Evolutionary conservation across 92 coral and sea anemone genomes (phyloP).

Genomic region (Epizoanthus stellaris): DNA sequence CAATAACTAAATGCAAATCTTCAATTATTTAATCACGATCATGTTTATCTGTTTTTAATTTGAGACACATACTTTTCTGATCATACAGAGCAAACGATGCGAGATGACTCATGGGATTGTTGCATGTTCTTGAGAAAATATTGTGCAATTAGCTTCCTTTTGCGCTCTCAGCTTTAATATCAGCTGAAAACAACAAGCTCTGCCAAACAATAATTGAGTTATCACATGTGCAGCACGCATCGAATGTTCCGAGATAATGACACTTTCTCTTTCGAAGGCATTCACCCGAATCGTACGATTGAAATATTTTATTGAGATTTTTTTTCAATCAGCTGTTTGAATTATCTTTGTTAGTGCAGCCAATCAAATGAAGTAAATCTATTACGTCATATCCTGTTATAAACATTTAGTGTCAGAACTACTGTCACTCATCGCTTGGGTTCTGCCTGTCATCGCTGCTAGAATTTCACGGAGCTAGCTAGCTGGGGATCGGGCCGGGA

Average conservation of each 20-base stretch:
- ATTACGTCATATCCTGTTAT: conserved; percentile 31
- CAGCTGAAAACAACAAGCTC: background rate
- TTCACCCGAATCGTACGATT: conserved; percentile 10
- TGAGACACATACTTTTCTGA: conserved; percentile 5
- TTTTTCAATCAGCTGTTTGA: conserved; percentile 29
- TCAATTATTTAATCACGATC: conserved; percentile 4
- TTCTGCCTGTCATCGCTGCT: background rate
- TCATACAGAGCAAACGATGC: background rate
- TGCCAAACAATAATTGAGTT: conserved; percentile 7
- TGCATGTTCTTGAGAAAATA: background rate
- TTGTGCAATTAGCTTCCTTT: conserved; percentile 26
- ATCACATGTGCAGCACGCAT: conserved; percentile 25
- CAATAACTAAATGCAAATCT: conserved; percentile 20
- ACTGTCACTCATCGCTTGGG: conserved; percentile 4
- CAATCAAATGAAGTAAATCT: conserved; percentile 13
- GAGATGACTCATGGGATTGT: background rate
- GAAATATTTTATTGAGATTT: conserved; percentile 8
- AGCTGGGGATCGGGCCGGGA: background rate
- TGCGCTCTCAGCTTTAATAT: background rate
- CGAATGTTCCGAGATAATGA: background rate
- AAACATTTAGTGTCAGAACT: no score
- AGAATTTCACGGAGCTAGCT: background rate
- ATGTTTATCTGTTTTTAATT: conserved; percentile 25
- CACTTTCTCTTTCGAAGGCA: background rate
- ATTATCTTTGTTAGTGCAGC: background rate